Conservation (phyloP, 1,140 invertebrate species). For the Eufriesea mexicana region DNA sequence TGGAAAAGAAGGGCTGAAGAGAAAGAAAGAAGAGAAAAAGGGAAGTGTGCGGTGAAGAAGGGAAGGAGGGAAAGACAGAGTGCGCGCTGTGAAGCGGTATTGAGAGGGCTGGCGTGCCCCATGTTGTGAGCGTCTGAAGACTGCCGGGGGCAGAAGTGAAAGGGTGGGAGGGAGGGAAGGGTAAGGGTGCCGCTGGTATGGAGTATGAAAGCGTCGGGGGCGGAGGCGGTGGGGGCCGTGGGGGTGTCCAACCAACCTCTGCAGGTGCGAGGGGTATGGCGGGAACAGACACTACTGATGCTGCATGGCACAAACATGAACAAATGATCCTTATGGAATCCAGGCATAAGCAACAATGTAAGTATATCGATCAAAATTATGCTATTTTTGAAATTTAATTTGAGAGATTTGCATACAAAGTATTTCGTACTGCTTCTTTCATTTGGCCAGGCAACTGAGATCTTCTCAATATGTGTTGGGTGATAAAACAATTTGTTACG, state of each 20-base stretch:
- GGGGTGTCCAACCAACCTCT: constrained; percentile 79
- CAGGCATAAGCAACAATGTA: constrained; percentile 81
- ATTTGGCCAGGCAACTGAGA: no score
- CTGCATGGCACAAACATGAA: constrained; percentile 81
- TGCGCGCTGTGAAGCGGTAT: constrained; percentile 59
- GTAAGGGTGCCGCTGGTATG: constrained; percentile 76
- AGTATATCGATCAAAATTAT: constrained; percentile 63
- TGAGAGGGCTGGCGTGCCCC: constrained; percentile 68
- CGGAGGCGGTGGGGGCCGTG: constrained; percentile 76
- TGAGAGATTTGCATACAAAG: no score
- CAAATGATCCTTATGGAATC: constrained; percentile 82
- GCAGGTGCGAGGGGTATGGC: constrained; percentile 75
- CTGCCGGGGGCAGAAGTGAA: constrained; percentile 76
- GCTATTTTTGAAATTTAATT: not conserved
- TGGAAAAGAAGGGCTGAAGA: constrained; percentile 38
- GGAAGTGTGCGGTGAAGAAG: constrained; percentile 4
- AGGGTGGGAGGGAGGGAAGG: constrained; percentile 62
- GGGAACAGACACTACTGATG: constrained; percentile 80
- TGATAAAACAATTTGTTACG: no score
- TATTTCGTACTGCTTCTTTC: no score
- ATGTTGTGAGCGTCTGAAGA: constrained; percentile 74
- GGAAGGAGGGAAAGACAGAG: constrained; percentile 23
- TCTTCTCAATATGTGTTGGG: no score
- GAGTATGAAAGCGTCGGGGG: constrained; percentile 79
- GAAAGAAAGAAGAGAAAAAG: constrained; percentile 44